phyloP scores from a whole-genome alignment of 2,797 vertebrate genomes.

The Anguilla marmorata region DNA sequence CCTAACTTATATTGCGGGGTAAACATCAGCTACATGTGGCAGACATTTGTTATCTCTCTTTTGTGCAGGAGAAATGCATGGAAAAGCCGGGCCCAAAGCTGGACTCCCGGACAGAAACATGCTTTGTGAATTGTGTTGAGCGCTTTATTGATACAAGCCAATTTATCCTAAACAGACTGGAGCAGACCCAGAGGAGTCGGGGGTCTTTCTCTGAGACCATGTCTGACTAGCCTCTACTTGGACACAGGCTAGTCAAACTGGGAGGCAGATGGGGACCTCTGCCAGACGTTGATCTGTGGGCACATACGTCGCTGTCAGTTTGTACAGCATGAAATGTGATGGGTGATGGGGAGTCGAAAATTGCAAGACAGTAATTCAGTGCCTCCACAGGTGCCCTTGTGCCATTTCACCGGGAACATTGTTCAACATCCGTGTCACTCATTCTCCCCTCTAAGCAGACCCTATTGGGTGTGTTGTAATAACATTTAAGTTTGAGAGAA shows the following conservation, averaged over 20 bases:
- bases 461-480: background rate
- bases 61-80: constrained; percentile 91
- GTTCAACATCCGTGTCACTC: background rate
- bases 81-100: constrained; percentile 95
- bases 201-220: constrained; percentile 84
- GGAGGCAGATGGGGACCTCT: background rate
- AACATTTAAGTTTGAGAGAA: constrained; percentile 2
- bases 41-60: constrained; percentile 23
- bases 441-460: background rate
- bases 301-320: background rate
- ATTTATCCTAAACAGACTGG: constrained; percentile 93
- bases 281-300: background rate
- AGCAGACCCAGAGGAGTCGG: constrained; percentile 88
- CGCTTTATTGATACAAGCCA: constrained; percentile 96
- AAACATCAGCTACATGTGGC: background rate
- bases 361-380: background rate
- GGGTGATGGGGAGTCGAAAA: background rate
- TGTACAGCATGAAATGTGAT: background rate
- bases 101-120: constrained; percentile 88
- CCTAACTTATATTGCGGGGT: background rate
- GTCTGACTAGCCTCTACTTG: constrained; percentile 67
- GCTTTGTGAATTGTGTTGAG: constrained; percentile 94
- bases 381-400: background rate
- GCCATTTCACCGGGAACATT: background rate
- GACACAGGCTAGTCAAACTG: constrained; percentile 34